Evolutionary conservation across 2,888 invertebrate genomes (phyloP), one percentile per base, ranked within the genome.

Genomic region (Drosophila lacicola): DNA sequence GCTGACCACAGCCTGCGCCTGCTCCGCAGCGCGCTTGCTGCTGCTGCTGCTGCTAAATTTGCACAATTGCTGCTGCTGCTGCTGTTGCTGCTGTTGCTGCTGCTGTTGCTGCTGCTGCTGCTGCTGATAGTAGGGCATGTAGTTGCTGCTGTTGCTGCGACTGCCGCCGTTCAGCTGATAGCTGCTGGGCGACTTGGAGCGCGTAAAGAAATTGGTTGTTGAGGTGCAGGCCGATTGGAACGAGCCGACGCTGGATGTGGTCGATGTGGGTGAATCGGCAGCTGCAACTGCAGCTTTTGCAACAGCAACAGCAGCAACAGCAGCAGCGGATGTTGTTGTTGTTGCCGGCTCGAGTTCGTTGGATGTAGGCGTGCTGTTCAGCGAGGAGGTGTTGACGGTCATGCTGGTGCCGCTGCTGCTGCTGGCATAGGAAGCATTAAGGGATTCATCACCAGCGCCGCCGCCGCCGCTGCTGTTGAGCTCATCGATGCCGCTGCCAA

Each of bases 161-260:
- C 50, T 65, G 13, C 80, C 75, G 13, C 80, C 75, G 17, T 78
- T 78, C 3, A 69, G 47, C 33, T 75, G 82, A 57, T 85, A 77
- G 44, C 66, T 51, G 14, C 41, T 53, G 19, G 81, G 82, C 17
- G 76, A 70, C 29, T 67, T 75, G 50, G 68, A 62, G 50, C 67
- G 62, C 21, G 73, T 50, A 44, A 84, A 77, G 50, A 76, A 86
- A 54, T 79, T 82, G 6, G 82, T 65, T 33, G 88, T 66, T 4
- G 85, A 72, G 4, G 85, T 89, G 67, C 87, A 90, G 51, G 82
- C 85, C 25, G 90, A 89, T 60, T 82, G 89, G 56, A 90, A 90
- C 21, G 90, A 85, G 44, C 57, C 13, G 21, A 62, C 49, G 29
- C 67, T 68, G 14, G 70, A 78, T 49, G 70, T 69, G 19, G 78